Conservation (phyloP, 2,113 vertebrate genomes). For the Dromiciops gliroides region DNA sequence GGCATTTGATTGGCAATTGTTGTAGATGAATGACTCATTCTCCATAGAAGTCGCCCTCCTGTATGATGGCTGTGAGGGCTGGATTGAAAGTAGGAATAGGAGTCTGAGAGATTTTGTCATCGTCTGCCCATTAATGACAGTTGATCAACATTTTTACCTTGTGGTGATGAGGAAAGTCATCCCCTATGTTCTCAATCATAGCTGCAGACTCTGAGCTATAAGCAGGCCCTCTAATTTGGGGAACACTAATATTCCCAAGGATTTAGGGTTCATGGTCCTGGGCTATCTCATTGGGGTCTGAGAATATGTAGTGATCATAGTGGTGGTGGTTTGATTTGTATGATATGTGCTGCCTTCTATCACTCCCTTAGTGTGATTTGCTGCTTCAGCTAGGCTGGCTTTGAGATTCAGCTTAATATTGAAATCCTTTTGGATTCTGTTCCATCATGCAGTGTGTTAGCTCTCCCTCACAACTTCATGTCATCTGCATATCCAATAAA, state of each 20-base stretch:
- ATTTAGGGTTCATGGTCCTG: neutral
- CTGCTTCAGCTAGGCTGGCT: neutral
- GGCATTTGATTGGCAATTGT: neutral
- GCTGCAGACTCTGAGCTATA: neutral
- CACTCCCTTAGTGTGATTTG: neutral
- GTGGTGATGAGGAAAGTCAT: neutral
- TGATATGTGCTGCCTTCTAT: neutral
- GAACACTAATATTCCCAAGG: neutral
- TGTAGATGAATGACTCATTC: neutral
- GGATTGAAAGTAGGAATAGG: neutral
- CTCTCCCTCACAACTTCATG: neutral
- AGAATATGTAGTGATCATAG: neutral
- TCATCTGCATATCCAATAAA: neutral
- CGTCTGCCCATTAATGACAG: neutral
- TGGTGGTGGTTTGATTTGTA: neutral
- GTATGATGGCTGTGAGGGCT: neutral
- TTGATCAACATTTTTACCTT: neutral
- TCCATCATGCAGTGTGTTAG: neutral
- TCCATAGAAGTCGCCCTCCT: neutral
- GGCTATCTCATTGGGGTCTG: neutral
- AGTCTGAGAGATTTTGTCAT: neutral
- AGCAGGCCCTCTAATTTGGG: neutral
- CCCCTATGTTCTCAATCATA: neutral
- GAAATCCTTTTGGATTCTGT: neutral
- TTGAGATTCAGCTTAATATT: neutral